A percentile compares a stretch with the other conserved stretches of the same genome.
Conservation (phyloP, 2,797 vertebrate species). For the Mionectes olivaceus region DNA sequence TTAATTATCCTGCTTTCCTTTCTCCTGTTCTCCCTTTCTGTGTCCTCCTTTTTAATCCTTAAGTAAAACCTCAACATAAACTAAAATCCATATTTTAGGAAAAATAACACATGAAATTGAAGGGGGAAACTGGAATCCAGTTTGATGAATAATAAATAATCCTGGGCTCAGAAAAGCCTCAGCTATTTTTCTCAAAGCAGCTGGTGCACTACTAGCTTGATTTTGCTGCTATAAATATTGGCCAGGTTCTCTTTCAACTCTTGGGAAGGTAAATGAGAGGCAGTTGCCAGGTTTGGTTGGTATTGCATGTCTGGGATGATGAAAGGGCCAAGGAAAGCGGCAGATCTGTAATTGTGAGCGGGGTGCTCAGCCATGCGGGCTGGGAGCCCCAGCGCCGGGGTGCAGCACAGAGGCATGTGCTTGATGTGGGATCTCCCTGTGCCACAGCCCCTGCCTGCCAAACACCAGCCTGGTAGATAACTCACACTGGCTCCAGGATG, state of each 20-base stretch:
- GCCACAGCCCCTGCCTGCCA: not conserved
- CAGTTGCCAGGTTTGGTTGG: conserved; percentile 10
- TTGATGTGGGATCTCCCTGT: conserved; percentile 14
- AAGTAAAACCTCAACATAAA: not conserved
- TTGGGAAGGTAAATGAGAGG: conserved; percentile 19
- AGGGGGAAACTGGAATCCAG: not conserved
- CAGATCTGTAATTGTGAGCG: not conserved
- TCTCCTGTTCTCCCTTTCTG: not conserved
- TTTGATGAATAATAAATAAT: conserved; percentile 19
- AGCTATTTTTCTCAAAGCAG: conserved; percentile 30
- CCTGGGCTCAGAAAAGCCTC: not conserved
- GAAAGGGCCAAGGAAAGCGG: not conserved
- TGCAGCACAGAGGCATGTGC: not conserved
- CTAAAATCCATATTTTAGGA: not conserved
- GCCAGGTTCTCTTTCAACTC: conserved; percentile 38
- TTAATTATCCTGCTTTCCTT: not conserved
- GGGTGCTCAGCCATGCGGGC: not conserved
- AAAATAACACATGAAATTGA: not conserved
- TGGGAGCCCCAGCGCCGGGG: not conserved
- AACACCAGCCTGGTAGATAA: not conserved
- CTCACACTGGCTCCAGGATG: not conserved
- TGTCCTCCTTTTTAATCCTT: not conserved
- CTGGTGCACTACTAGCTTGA: not conserved
- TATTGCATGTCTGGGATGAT: not conserved
- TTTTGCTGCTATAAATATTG: conserved; percentile 36